Evolutionary conservation across 2,113 vertebrate genomes (phyloP).

Genomic region (Numenius arquata): DNA sequence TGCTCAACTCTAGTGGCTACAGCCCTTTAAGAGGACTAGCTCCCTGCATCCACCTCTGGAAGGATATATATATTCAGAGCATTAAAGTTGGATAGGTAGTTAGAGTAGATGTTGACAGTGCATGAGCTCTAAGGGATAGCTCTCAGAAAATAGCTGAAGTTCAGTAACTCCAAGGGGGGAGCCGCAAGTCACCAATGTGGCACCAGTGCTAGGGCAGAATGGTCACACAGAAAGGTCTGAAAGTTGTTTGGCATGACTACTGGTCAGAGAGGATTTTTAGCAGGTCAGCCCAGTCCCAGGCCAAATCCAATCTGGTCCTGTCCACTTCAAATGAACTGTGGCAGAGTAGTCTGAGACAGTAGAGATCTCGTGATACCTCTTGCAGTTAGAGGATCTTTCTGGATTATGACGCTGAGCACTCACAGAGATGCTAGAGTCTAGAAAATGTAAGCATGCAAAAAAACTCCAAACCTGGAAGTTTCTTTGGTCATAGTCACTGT

Average conservation of each 20-base stretch:
- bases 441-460: background rate
- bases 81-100: background rate
- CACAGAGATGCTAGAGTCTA: background rate
- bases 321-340: background rate
- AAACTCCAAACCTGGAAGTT: background rate
- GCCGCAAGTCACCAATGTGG: rapidly evolving
- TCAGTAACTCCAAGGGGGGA: background rate
- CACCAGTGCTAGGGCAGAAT: background rate
- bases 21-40: background rate
- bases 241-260: rapidly evolving
- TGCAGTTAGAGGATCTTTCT: background rate
- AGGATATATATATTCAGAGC: background rate
- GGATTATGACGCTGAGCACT: background rate
- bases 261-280: background rate
- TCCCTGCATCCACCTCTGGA: background rate
- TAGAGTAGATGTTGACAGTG: background rate
- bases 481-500: background rate
- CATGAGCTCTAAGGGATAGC: background rate
- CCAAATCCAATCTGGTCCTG: background rate
- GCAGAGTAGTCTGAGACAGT: background rate
- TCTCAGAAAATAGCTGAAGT: background rate
- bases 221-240: background rate
- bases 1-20: background rate
- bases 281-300: background rate
- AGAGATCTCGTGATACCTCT: background rate